Base-by-base conservation (phyloP, 92 coral and sea anemone species). In the Parazoanthus swiftii region DNA sequence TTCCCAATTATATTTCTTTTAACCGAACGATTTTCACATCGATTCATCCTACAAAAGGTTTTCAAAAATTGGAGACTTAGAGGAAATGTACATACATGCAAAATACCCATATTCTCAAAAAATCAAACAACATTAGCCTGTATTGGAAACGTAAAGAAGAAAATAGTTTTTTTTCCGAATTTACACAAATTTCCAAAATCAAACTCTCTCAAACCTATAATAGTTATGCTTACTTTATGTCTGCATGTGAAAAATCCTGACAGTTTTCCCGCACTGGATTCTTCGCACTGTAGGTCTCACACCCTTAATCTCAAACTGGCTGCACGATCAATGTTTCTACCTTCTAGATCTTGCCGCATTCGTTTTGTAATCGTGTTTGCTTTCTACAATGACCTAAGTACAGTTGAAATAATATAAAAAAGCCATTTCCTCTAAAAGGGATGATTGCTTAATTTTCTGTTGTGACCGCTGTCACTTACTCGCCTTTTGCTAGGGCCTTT, bases 381-480 rank as follows among this genome's bases (percentile, higher is more conserved):
- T 68, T 50, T 84, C 73, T 66, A 2, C 65, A 46, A 25, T 54
- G 39, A 56, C 14, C 87, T 5, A 36, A 72, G 74, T 70, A 46
- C 43, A 37, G 87, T 71, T 76, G 33, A 39, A 82, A 67, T 71
- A 25, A 46, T 79, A 29, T 33, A 26, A 43, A 39, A 18, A 82
- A 58, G 33, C 44, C 59, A 82, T 66, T 58, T 58, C 77, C 86
- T 82, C 39, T 66, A 66, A 39, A 82, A 82, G 26, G 58, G 74
- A 23, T 70, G 36, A 38, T 37, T 10, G 65, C 76, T 35, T 82
- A 82, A 67, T 82, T 66, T 81, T 42, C 15, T 44, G 9, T 36
- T 42, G 11, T 46, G 25, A 71, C 42, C 78, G 77, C 79, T 71
- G 85, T 84, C 87, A 48, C 42, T 71, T 84, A 25, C 79, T 84